Evolutionary conservation across 1,140 invertebrate genomes (phyloP).

Genomic region (Zaprionus kolodkinae): DNA sequence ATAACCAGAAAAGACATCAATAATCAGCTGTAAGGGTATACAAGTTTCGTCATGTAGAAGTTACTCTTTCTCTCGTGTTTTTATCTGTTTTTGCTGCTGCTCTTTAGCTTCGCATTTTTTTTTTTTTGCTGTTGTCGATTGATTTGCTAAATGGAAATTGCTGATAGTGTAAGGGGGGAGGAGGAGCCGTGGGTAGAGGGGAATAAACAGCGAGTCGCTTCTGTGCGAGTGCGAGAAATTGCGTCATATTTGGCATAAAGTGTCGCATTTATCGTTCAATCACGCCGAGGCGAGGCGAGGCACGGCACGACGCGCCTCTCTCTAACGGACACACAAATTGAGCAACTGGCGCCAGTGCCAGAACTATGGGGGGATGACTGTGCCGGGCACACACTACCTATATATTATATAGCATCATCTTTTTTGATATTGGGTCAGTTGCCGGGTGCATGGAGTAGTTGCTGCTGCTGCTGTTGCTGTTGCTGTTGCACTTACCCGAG

Average conservation of each 20-base stretch:
- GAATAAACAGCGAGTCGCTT: neutral
- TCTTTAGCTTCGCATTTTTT: conserved; percentile 19
- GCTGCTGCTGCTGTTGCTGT: neutral
- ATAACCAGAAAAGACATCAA: no score
- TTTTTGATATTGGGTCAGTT: conserved; percentile 34
- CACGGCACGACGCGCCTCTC: conserved; percentile 23
- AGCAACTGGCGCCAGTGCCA: conserved; percentile 41
- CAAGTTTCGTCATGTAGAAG: no score
- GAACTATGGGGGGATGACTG: neutral
- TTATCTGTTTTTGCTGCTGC: neutral
- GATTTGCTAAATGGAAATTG: conserved; percentile 38
- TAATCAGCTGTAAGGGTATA: no score
- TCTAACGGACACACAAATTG: conserved; percentile 13
- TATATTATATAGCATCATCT: neutral
- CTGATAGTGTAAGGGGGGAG: conserved; percentile 42
- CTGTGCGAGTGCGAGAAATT: conserved; percentile 47
- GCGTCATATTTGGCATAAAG: conserved; percentile 70
- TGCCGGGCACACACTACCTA: neutral
- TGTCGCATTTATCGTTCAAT: conserved; percentile 66
- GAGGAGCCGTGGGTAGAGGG: neutral
- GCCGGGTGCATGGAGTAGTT: no score
- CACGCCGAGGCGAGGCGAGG: conserved; percentile 23
- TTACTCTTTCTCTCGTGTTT: no score
- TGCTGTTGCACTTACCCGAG: conserved; percentile 64
- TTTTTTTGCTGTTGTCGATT: conserved; percentile 40